A percentile compares a stretch with the other conserved stretches of the same genome.
phyloP scores from a whole-genome alignment of 35 echinoderm and acorn worm species.

The Strongylocentrotus purpuratus region DNA sequence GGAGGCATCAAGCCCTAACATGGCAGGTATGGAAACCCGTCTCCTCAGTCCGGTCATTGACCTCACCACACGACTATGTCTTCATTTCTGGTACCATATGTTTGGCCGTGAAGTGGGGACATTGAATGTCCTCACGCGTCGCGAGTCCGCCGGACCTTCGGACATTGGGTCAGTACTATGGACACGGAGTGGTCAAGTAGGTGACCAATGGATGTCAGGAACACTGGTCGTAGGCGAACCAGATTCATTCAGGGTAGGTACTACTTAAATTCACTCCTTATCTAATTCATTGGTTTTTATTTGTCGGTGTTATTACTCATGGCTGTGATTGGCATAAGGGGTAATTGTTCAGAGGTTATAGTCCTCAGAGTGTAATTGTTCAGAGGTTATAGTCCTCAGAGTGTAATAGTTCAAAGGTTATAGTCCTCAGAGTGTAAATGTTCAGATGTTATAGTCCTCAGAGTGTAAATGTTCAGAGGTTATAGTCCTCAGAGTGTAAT shows the following conservation, averaged over 20 bases:
- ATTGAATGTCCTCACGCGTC: slow-evolving; percentile 71
- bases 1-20: slow-evolving; percentile 31
- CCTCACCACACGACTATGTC: slow-evolving; percentile 5
- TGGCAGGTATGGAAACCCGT: slow-evolving; percentile 50
- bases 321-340: too few relatives aligned
- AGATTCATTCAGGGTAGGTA: not conserved
- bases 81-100: slow-evolving; percentile 90
- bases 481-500: too few relatives aligned
- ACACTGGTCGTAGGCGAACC: not conserved
- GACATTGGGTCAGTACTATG: not conserved
- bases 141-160: not conserved
- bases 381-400: too few relatives aligned
- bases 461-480: too few relatives aligned
- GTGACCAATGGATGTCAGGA: not conserved
- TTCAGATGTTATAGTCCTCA: too few relatives aligned
- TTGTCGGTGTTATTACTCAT: too few relatives aligned
- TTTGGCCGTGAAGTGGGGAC: slow-evolving; percentile 70
- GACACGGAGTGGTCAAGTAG: not conserved
- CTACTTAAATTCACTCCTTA: not conserved
- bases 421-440: too few relatives aligned
- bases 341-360: too few relatives aligned
- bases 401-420: too few relatives aligned
- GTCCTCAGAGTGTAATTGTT: too few relatives aligned
- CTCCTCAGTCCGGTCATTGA: slow-evolving; percentile 49
- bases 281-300: too few relatives aligned